Evolutionary conservation across 2,888 invertebrate genomes (phyloP).

Genomic region (Punctoribates punctum): DNA sequence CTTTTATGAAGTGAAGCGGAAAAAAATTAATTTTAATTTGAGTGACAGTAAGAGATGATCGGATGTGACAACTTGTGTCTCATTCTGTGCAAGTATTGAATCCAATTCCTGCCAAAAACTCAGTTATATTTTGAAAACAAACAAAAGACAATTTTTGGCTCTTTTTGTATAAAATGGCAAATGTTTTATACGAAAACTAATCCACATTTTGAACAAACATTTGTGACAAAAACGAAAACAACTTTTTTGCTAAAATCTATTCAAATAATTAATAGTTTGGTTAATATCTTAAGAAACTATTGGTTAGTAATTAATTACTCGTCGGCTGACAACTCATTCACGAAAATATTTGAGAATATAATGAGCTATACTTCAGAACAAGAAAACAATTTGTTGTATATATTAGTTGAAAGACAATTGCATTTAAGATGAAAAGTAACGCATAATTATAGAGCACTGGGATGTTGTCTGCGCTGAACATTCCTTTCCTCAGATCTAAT

Average conservation of each 20-base stretch:
- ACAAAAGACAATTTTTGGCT: background rate
- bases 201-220: too few species aligned
- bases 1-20: background rate
- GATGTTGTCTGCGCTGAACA: background rate
- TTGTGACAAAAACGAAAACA: too few species aligned
- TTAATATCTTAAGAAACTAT: too few species aligned
- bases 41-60: background rate
- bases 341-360: background rate
- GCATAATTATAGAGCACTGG: constrained; percentile 10
- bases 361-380: background rate
- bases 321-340: too few species aligned
- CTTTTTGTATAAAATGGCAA: background rate
- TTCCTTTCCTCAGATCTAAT: background rate
- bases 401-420: background rate
- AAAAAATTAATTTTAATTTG: constrained; percentile 3
- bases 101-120: constrained; percentile 12
- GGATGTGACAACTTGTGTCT: constrained; percentile 3
- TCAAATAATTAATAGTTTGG: too few species aligned
- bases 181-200: background rate
- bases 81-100: background rate
- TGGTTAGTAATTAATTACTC: too few species aligned
- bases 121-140: background rate
- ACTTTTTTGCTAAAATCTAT: too few species aligned
- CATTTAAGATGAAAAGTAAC: background rate
- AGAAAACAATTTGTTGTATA: background rate